Evolutionary conservation across 2,888 invertebrate species (phyloP).

Genomic region (Rugalucina vietnamica): DNA sequence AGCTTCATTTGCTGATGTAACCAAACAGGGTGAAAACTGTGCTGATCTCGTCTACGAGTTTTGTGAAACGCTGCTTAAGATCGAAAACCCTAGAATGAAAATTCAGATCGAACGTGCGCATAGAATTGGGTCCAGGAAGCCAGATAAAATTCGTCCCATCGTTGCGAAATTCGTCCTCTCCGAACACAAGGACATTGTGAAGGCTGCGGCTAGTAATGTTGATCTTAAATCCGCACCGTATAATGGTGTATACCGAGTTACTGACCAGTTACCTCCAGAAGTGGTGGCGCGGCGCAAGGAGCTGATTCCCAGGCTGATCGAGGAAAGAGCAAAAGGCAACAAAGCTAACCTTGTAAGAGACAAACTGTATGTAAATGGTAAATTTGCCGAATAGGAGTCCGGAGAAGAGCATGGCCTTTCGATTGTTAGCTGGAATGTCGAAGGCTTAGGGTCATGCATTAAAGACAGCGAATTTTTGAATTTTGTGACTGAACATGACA

Average conservation of each 20-base stretch:
- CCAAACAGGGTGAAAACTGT: not conserved
- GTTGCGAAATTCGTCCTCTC: not conserved
- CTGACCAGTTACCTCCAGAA: not conserved
- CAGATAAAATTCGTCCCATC: not conserved
- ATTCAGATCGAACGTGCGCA: not conserved
- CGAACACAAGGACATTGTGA: too few relatives aligned
- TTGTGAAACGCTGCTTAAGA: not conserved
- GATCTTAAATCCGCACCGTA: not conserved
- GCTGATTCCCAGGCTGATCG: not conserved
- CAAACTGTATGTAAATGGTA: too few relatives aligned
- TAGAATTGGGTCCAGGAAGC: not conserved
- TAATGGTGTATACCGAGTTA: not conserved
- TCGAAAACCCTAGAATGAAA: not conserved
- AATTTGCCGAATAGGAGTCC: not conserved
- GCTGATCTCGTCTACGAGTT: not conserved
- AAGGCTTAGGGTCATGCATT: constrained; percentile 6
- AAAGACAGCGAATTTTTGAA: constrained; percentile 12
- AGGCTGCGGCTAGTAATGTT: not conserved
- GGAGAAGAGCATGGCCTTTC: constrained; percentile 5
- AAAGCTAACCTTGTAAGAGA: not conserved
- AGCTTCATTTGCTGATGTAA: not conserved
- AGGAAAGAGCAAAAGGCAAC: not conserved
- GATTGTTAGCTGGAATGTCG: constrained; percentile 15
- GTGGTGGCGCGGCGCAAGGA: not conserved
- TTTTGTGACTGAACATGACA: constrained; percentile 6